These are phyloP conservation scores for Drosophila engyochracea DNA, from an alignment of 2,888 invertebrate genomes.

Conservation along the genomic window DNA sequence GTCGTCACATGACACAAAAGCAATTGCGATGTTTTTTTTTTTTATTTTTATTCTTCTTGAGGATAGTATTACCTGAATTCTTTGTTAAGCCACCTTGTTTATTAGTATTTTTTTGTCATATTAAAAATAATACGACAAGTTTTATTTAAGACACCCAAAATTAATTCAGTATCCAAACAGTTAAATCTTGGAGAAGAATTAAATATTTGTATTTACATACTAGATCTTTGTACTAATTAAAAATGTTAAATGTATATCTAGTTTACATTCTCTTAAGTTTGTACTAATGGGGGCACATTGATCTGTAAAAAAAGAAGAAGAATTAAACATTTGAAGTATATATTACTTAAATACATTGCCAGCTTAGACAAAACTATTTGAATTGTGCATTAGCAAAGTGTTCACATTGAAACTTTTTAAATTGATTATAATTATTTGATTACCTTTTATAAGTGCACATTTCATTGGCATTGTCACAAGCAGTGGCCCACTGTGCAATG, in stretches of 20 bases:
- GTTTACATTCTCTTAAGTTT: too few species aligned
- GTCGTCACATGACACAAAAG: background rate
- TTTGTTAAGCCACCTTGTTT: background rate
- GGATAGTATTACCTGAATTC: background rate
- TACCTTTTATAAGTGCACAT: background rate
- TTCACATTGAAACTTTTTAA: background rate
- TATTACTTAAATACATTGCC: background rate
- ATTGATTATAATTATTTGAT: background rate
- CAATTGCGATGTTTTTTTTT: background rate
- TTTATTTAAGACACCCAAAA: background rate
- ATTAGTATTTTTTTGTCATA: background rate
- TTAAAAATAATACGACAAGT: background rate
- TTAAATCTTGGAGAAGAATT: background rate
- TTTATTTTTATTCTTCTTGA: background rate
- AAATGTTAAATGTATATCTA: background rate
- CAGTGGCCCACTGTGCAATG: conserved; percentile 35
- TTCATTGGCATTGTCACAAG: background rate
- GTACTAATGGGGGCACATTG: too few species aligned
- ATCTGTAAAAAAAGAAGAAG: background rate
- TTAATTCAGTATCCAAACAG: background rate
- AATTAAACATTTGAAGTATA: background rate
- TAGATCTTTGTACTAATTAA: background rate
- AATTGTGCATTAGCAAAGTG: background rate
- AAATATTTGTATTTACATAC: too few species aligned
- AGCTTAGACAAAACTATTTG: background rate